Evolutionary conservation across 1,140 invertebrate genomes (phyloP), one percentile per base, ranked within the genome.

Genomic region (Pachyrhynchus sulphureomaculatus): DNA sequence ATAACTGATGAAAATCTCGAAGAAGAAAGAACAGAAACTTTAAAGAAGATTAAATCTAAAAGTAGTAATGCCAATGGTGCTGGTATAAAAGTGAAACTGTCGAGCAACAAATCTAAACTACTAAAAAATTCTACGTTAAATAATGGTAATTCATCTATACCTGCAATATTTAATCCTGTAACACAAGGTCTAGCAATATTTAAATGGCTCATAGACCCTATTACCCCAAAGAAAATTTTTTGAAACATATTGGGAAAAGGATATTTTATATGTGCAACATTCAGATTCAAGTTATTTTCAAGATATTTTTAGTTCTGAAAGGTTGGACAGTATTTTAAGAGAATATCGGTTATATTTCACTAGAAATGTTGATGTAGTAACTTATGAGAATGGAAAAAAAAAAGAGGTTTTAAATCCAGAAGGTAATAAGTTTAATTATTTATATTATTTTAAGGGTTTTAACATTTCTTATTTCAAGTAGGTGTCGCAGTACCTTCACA

Each of bases 321-420:
- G 85, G 66, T 83, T 97, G 17, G 92, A 97, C 76, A 75, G 82
- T 47, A 88, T 96, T 72, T 76, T 98, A 12, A 76, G 88, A 58
- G 78, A 87, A 57, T 83, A 92, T 72, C 79, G 86, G 69, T 77
- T 98, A 37, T 81, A 87, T 63, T 98, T 88, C 76, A 85, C 86
- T 0, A 90, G 90, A 72, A 93, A 98, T 80, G 80, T 98, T 41
- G 95, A 98, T 79, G 82, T 98, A 9, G 96, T 95, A 2, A 88
- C 86, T 4, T 98, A 95, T 76, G 74, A 78, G 24, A 81, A 95
- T 79, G 90, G 87, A 3, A 73, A 83, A 52, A 73, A 83, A 52
- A 84, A 93, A 68, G 85, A 95, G 77, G 96, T 92, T 2, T 87
- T 90, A 64, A 96, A 96, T 79, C 90, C 89, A n/a, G 82, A 82